Base-by-base conservation (phyloP, 2,888 invertebrate species). In the Orchestes rusci region DNA sequence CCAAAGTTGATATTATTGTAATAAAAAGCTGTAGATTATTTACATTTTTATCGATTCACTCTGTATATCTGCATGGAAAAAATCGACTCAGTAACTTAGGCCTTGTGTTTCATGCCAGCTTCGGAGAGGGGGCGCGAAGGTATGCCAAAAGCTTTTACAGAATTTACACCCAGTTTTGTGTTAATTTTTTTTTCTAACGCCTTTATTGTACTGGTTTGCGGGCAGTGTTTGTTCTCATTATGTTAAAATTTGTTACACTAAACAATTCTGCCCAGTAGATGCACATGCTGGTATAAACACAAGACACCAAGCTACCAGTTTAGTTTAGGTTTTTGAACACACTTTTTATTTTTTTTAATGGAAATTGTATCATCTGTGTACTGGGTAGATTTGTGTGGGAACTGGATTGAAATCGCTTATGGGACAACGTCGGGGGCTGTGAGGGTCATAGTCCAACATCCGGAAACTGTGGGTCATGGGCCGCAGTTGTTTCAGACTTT, bases 391-490 rank as follows among this genome's bases (percentile, higher is more conserved):
- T 74, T 94, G 45, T 93, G 93, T 70, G 96, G 96, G 32, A 97
- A 97, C 70, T 97, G 97, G 96, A 95, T 99, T 61, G 99, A 99
- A 72, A 97, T 99, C 59, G 99, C 97, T 0, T 99, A 99, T 67
- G 99, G 97, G 2, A 99, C 97, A 0, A 84, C 87, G 54, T 89
- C 88, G 13, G 97, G 97, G 2, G 90, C 90, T 0, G 96, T 99
- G 13, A 77, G 96, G 19, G 94, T 99, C 1, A 96, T 99, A 46
- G 96, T 97, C 0, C 97, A 97, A 61, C 97, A 99, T 70, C 97
- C 97, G 2, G 97, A 99, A 71, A 97, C 97, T 0, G 95, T 96
- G 2, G 96, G 96, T 0, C 95, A 97, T 64, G 95, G 95, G 0
- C 97, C 97, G 2, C 96, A 97, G 70, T 74, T 97, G 28, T 97